A percentile compares a stretch with the other conserved stretches of the same genome.
phyloP scores from a whole-genome alignment of 2,888 invertebrate species.

The Liodrosophila aerea region DNA sequence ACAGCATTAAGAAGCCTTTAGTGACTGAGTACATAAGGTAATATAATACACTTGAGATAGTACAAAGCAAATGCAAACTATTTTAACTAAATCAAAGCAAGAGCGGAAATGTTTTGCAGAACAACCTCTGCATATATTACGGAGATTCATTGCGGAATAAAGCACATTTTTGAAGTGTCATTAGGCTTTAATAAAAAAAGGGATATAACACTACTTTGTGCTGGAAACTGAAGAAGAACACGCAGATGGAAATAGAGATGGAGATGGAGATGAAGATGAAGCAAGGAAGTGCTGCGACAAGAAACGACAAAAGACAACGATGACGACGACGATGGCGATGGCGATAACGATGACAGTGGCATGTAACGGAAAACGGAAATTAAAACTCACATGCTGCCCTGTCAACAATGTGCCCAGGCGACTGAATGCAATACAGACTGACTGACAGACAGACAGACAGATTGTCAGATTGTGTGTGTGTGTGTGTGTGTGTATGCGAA shows the following conservation, averaged over 20 bases:
- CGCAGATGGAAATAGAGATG: background rate
- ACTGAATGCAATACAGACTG: background rate
- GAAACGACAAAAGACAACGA: constrained; percentile 4
- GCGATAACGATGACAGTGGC: constrained; percentile 54
- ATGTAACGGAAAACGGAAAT: constrained; percentile 69
- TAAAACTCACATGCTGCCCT: constrained; percentile 55
- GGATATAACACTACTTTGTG: background rate
- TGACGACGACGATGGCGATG: constrained; percentile 26
- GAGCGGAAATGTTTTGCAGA: too few relatives aligned
- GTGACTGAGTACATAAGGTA: too few relatives aligned
- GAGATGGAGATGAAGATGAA: too few relatives aligned
- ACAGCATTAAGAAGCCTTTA: too few relatives aligned
- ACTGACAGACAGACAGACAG: background rate
- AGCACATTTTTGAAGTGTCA: background rate
- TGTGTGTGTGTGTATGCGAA: too few relatives aligned
- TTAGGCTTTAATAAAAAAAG: background rate
- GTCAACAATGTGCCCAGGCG: constrained; percentile 38
- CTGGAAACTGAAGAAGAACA: background rate
- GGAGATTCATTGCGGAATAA: too few relatives aligned
- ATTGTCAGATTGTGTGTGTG: too few relatives aligned
- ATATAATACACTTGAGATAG: too few relatives aligned
- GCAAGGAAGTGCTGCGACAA: too few relatives aligned
- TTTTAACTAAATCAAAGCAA: too few relatives aligned
- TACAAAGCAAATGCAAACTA: too few relatives aligned
- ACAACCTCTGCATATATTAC: too few relatives aligned